Base-by-base conservation (phyloP, 1,140 invertebrate species). In the Galendromus occidentalis region DNA sequence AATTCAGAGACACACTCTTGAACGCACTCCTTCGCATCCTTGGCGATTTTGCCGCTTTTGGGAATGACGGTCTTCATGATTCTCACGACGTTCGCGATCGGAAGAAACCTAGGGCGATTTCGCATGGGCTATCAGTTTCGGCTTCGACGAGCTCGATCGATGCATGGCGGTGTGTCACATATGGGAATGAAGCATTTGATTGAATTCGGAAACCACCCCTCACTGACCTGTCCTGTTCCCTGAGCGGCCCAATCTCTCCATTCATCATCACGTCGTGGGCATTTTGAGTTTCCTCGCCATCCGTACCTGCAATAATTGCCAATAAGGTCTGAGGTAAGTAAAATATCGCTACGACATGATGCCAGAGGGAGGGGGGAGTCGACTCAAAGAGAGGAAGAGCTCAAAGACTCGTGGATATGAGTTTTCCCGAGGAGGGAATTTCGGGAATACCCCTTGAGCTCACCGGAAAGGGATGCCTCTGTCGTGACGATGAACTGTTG, bases 1-100 rank as follows among this genome's bases (percentile, higher is more conserved):
- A 99, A 99, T 74, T 99, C 96, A 0, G 92, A 97, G 42, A 98
- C 94, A 80, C 95, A 98, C 77, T 99, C 96, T 77, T 99, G 96
- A 20, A 98, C 90, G 80, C 93, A 98, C 79, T 99, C 95, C 70
- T 97, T 83, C 0, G 95, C 93, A 80, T 99, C 96, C 81, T 99
- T 99, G 0, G 95, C 91, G 72, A 98, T 95, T 85, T 98, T 98
- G 72, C 93, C 95, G 70, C 87, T 85, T 68, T 89, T 85, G 5
- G 95, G 95, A 70, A 98, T 92, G 5, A 91, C 88, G 74, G 87
- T 84, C 77, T 98, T 98, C 96, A 99, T 99, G 44, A 99, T 96
- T 78, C 97, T 87, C 0, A 92, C 91, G 47, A 99, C 91, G 79
- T 99, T 99, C 22, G 95, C 95, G 70, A 97, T 97, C 1, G 94